These are phyloP conservation scores for Conopomorpha cramerella DNA, from an alignment of 1,140 invertebrate species.

Conservation along the genomic window DNA sequence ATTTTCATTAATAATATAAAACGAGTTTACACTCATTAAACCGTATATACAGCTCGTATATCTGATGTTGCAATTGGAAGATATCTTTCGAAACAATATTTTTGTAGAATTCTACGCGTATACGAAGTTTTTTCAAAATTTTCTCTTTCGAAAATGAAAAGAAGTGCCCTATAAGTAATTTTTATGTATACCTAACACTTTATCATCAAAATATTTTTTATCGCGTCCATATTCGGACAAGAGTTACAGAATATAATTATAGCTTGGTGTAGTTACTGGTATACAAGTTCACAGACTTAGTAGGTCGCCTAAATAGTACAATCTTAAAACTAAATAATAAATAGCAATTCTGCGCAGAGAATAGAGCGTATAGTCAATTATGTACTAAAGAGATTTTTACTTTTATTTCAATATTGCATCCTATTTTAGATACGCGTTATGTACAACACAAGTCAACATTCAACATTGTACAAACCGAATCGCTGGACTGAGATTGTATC, in stretches of 20 bases:
- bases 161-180: too few species aligned
- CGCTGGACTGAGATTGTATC: slow-evolving; percentile 50
- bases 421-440: slow-evolving; percentile 29
- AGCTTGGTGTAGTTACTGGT: slow-evolving; percentile 37
- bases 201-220: slow-evolving; percentile 37
- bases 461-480: slow-evolving; percentile 23
- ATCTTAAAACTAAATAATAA: slow-evolving; percentile 56
- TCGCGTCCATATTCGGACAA: too few species aligned
- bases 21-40: slow-evolving; percentile 47
- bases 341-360: slow-evolving; percentile 42
- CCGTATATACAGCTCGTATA: slow-evolving; percentile 58
- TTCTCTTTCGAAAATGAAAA: slow-evolving; percentile 46
- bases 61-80: slow-evolving; percentile 48
- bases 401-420: slow-evolving; percentile 49
- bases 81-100: slow-evolving; percentile 27
- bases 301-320: slow-evolving; percentile 36
- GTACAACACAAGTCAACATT: too few species aligned
- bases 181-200: slow-evolving; percentile 42
- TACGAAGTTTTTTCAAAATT: slow-evolving; percentile 48
- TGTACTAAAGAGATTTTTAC: slow-evolving; percentile 55
- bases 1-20: slow-evolving; percentile 51
- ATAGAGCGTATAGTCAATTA: slow-evolving; percentile 48
- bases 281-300: slow-evolving; percentile 51
- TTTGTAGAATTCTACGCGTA: slow-evolving; percentile 42
- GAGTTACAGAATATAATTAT: too few species aligned